Percentiles rank a stretch among this genome's conserved stretches.
Evolutionary conservation across 2,888 invertebrate species (phyloP).

Genomic region (Synanthedon myopaeformis): DNA sequence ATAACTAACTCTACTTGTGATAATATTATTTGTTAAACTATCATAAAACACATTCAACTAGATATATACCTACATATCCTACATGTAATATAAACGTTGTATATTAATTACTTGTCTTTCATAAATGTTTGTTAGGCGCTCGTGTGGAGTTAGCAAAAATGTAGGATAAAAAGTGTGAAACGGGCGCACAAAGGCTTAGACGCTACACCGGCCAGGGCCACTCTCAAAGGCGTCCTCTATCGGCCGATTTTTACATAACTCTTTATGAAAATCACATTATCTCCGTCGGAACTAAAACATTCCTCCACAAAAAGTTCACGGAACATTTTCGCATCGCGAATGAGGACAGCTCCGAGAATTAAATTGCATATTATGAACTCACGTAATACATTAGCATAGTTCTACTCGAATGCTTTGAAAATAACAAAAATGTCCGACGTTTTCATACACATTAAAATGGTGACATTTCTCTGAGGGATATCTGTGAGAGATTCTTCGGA

Average conservation of each 20-base stretch:
- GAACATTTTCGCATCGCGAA: constrained; percentile 17
- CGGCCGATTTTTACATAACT: constrained; percentile 32
- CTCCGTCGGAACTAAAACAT: constrained; percentile 6
- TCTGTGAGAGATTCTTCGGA: no score
- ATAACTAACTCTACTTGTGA: no score
- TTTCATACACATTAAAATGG: no score
- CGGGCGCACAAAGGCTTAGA: background rate
- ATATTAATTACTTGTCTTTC: no score
- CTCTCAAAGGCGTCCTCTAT: constrained; percentile 21
- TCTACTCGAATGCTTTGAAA: no score
- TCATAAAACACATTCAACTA: no score
- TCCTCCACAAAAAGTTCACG: constrained; percentile 12
- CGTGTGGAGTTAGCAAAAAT: background rate
- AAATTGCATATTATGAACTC: background rate
- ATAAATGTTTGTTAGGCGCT: no score
- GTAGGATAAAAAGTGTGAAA: background rate
- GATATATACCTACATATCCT: no score
- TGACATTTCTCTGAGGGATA: no score
- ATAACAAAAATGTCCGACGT: no score
- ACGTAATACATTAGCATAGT: background rate
- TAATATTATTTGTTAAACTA: no score
- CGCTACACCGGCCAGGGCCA: constrained; percentile 2
- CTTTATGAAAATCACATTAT: constrained; percentile 41
- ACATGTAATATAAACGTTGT: no score
- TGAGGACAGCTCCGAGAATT: background rate